Evolutionary conservation across 2,797 vertebrate species (phyloP).

Genomic region (Streptopelia turtur): DNA sequence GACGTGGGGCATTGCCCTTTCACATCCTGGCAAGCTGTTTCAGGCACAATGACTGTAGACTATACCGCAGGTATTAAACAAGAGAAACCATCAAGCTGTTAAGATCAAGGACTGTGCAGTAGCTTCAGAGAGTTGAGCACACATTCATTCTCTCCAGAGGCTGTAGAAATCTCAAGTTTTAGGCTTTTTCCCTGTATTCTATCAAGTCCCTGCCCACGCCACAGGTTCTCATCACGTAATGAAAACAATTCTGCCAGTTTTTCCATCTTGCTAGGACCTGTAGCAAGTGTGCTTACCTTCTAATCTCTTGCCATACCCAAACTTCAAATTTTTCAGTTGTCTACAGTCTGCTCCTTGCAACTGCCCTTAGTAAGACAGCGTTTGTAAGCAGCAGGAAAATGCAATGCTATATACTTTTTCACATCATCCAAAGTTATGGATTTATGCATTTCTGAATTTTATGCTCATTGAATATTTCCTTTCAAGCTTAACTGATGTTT

Average conservation of each 20-base stretch:
- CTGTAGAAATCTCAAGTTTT: neutral
- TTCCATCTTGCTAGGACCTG: neutral
- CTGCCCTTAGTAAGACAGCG: neutral
- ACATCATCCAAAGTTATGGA: neutral
- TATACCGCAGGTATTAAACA: neutral
- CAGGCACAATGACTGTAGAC: neutral
- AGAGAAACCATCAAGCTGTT: neutral
- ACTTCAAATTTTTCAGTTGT: neutral
- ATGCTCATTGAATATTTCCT: slow-evolving; percentile 17
- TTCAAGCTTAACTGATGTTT: slow-evolving; percentile 41
- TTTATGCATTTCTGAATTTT: slow-evolving; percentile 19
- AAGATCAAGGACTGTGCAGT: neutral
- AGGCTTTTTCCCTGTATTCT: neutral
- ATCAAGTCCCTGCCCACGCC: neutral
- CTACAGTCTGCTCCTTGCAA: neutral
- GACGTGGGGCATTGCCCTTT: neutral
- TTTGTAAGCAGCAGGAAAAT: neutral
- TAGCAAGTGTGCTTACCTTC: neutral
- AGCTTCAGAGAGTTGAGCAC: neutral
- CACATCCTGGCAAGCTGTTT: neutral
- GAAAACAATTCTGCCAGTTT: neutral
- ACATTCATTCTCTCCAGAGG: neutral
- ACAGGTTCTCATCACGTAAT: accelerated
- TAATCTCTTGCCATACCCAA: neutral
- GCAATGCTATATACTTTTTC: neutral